phyloP scores from a whole-genome alignment of 2,888 invertebrate species.

The Lobophora halterata region DNA sequence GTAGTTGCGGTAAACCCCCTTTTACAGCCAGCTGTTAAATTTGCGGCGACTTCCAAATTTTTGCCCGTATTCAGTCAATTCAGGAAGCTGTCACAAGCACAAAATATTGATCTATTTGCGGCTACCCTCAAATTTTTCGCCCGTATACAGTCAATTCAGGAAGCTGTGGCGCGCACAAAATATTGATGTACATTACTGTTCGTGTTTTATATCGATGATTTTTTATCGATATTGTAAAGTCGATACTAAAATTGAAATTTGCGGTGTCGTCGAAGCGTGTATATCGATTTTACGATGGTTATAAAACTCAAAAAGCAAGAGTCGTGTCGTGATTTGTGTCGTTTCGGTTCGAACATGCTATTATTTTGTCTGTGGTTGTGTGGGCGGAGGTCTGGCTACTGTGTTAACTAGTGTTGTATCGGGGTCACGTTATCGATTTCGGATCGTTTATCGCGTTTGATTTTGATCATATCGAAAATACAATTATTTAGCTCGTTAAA shows the following conservation, averaged over 20 bases:
- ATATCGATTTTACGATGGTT: conserved; percentile 52
- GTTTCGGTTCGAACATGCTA: conserved; percentile 36
- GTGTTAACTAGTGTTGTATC: conserved; percentile 32
- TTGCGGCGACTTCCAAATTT: too few species aligned
- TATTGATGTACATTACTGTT: conserved; percentile 6
- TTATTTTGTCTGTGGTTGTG: conserved; percentile 35
- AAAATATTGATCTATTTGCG: conserved; percentile 33
- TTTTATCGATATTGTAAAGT: conserved; percentile 24
- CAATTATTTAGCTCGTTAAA: conserved; percentile 1
- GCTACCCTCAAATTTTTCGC: conserved; percentile 39
- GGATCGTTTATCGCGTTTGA: conserved; percentile 11
- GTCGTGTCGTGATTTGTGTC: conserved; percentile 66
- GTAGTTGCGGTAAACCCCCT: too few species aligned
- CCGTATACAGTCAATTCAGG: conserved; percentile 62
- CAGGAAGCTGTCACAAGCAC: conserved; percentile 23
- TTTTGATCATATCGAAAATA: conserved; percentile 5
- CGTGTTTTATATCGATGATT: not conserved
- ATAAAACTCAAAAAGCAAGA: conserved; percentile 60
- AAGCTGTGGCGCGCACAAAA: conserved; percentile 48
- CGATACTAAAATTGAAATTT: conserved; percentile 28
- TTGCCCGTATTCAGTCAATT: conserved; percentile 26
- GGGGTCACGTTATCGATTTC: conserved; percentile 21
- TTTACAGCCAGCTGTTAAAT: too few species aligned
- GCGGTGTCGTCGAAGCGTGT: conserved; percentile 31
- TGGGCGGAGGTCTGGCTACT: conserved; percentile 61